phyloP scores from a whole-genome alignment of 2,888 invertebrate genomes.

The Camponotus fellah region DNA sequence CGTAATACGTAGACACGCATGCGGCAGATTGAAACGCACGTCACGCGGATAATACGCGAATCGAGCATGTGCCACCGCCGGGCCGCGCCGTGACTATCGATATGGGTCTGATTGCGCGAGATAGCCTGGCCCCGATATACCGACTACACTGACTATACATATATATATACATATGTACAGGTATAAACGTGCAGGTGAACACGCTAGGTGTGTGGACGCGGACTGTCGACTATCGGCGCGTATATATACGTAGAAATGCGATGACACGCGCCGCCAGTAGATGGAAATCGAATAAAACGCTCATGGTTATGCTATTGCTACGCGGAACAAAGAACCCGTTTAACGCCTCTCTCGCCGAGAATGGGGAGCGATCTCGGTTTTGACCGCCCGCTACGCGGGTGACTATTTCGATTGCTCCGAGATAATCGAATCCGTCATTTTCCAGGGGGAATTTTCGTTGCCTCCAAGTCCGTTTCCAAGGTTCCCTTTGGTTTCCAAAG shows the following conservation, averaged over 20 bases:
- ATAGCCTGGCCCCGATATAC: constrained; percentile 38
- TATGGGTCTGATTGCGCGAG: constrained; percentile 54
- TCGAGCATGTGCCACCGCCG: constrained; percentile 44
- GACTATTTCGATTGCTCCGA: constrained; percentile 3
- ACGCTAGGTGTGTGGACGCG: constrained; percentile 22
- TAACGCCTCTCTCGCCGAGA: constrained; percentile 37
- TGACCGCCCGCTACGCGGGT: neutral
- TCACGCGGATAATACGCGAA: constrained; percentile 51
- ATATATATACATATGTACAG: neutral
- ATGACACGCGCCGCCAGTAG: constrained; percentile 51
- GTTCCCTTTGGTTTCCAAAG: too few relatives aligned
- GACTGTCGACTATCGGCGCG: constrained; percentile 5
- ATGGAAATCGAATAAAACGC: constrained; percentile 49
- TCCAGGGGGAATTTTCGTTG: neutral
- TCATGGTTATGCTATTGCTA: constrained; percentile 49
- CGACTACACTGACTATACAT: constrained; percentile 36
- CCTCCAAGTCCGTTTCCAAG: neutral
- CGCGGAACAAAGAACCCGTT: constrained; percentile 45
- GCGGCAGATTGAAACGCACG: constrained; percentile 31
- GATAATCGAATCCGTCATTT: neutral
- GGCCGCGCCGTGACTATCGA: constrained; percentile 30
- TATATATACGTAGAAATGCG: constrained; percentile 35
- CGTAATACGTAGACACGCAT: neutral
- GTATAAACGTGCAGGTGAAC: neutral
- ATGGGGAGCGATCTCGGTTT: neutral